Base-by-base conservation (phyloP, 2,113 vertebrate genomes). In the Cynoglossus semilaevis region DNA sequence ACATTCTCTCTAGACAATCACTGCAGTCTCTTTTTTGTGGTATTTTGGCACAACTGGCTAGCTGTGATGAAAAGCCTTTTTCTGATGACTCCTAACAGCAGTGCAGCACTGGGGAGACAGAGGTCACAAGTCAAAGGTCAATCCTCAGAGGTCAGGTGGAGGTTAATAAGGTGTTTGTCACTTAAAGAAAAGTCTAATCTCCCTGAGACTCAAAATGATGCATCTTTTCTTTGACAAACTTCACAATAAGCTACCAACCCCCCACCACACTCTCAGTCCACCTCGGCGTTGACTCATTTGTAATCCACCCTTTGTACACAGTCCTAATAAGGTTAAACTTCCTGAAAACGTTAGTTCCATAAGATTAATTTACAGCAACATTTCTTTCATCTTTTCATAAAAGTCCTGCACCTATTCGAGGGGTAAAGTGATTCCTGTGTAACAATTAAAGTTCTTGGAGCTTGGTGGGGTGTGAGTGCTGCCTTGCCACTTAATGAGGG, bases 131-230 rank as follows among this genome's bases (percentile, higher is more conserved):
- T 87, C 80, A 88, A 80, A 89, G 83, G 85, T 86, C 85, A 87
- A 89, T 89, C 86, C 81, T 59, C 47, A 66, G 48, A 79, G 84
- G 82, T 79, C 67, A 79, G 53, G 29, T 51, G 15, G 67, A 85
- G 79, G 83, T 82, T 85, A 86, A 87, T 86, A 83, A 84, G 85
- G 86, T 81, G 84, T 87, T 87, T 87, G 81, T 88, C 83, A 88
- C 79, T 81, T 69, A 61, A 83, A 84, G 80, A 87, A 82, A 74
- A 70, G 57, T 85, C 63, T 91, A 88, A 87, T 88, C 85, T 87
- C 77, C 85, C 74, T 87, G 84, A 77, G 88, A 88, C 70, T 84
- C 63, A 79, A 81, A 77, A 80, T 73, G 80, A 86, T 70, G 73
- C 77, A 79, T 72, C 79, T 77, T 63, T 81, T 63, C 67, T 82